Evolutionary conservation across 2,797 vertebrate genomes (phyloP).

Genomic region (Melanotaenia boesemani): DNA sequence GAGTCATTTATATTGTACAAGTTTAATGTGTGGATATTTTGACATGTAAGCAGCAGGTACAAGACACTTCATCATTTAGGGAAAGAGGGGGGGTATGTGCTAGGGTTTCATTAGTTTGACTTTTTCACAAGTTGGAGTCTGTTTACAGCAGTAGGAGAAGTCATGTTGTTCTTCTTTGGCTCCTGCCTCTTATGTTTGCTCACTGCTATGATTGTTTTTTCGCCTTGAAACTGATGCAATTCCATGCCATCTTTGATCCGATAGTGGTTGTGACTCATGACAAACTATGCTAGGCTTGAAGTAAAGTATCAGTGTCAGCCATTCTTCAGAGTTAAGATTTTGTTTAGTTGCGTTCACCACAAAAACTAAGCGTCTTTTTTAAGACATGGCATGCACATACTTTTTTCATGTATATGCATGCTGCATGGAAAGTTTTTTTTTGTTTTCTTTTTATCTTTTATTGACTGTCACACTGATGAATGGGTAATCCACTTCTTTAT

Average conservation of each 20-base stretch:
- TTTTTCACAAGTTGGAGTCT: not conserved
- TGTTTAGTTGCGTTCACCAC: conserved; percentile 9
- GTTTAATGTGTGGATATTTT: too few relatives aligned
- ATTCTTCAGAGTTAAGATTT: not conserved
- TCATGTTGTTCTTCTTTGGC: not conserved
- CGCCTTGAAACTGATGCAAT: conserved; percentile 14
- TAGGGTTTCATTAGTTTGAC: not conserved
- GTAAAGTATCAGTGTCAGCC: conserved; percentile 9
- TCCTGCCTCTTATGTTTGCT: not conserved
- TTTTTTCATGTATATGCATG: not conserved
- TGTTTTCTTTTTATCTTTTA: conserved; percentile 14
- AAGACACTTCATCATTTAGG: not conserved
- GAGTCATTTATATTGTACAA: not conserved
- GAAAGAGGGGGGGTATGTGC: not conserved
- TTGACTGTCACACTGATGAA: not conserved
- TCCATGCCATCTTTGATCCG: not conserved
- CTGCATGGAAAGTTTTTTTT: not conserved
- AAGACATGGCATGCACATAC: not conserved
- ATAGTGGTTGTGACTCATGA: conserved; percentile 16
- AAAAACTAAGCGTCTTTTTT: not conserved
- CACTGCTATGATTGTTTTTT: not conserved
- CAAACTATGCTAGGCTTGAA: conserved; percentile 2
- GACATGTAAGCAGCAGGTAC: too few relatives aligned
- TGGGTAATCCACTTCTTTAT: not conserved
- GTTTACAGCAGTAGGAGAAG: conserved; percentile 7